A percentile compares a stretch with the other conserved stretches of the same genome.
Evolutionary conservation across 2,113 vertebrate species (phyloP).

Genomic region (Silurus glanis): DNA sequence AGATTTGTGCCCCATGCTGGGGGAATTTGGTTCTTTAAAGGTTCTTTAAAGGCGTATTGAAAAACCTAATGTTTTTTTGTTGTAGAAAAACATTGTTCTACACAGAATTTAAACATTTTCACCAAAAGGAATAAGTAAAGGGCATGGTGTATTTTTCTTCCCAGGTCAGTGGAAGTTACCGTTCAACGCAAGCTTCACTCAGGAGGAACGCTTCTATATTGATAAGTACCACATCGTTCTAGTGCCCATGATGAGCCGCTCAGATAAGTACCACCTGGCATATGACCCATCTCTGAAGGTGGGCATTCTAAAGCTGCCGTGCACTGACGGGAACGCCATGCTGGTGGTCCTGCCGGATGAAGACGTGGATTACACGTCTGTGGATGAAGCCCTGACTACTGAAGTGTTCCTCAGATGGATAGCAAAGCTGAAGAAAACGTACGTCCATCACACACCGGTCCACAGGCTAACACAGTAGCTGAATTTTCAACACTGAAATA

Average conservation of each 20-base stretch:
- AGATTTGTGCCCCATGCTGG: neutral
- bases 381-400: constrained; percentile 80
- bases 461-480: neutral
- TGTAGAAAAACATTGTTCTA: neutral
- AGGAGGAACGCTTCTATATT: constrained; percentile 79
- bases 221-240: constrained; percentile 77
- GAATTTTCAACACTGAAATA: neutral
- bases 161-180: constrained; percentile 79
- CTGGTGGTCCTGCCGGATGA: constrained; percentile 80
- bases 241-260: constrained; percentile 86
- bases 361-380: constrained; percentile 70
- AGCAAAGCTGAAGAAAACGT: constrained; percentile 76
- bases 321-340: constrained; percentile 79
- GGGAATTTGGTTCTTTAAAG: neutral
- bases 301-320: constrained; percentile 81
- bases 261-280: constrained; percentile 75
- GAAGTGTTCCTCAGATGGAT: constrained; percentile 82
- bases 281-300: constrained; percentile 78
- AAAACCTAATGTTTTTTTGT: neutral
- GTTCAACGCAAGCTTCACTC: constrained; percentile 76
- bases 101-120: neutral
- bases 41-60: neutral
- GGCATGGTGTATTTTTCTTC: neutral
- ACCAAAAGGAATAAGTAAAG: too few species aligned
- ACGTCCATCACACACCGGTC: constrained; percentile 41